These are phyloP conservation scores for Zaprionus davidi DNA, from an alignment of 1,140 invertebrate genomes.

Conservation along the genomic window DNA sequence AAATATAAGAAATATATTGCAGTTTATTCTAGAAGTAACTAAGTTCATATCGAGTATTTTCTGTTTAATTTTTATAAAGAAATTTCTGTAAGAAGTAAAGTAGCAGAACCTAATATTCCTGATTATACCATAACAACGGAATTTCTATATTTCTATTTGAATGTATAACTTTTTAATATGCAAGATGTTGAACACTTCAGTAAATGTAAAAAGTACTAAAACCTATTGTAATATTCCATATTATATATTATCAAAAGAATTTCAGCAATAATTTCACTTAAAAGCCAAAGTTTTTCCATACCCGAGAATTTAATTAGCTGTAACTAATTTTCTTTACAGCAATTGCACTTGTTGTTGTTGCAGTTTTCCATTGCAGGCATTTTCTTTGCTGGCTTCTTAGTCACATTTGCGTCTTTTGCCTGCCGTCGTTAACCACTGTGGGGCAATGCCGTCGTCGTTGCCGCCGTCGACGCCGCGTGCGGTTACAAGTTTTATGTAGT, in stretches of 20 bases:
- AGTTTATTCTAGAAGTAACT: too few relatives aligned
- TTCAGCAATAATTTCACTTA: not conserved
- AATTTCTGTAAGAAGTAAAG: not conserved
- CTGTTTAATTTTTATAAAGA: too few relatives aligned
- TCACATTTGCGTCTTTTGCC: not conserved
- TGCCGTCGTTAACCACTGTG: slow-evolving; percentile 1
- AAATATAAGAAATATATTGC: too few relatives aligned
- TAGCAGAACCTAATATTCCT: not conserved
- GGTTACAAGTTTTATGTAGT: slow-evolving; percentile 52
- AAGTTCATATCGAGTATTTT: too few relatives aligned
- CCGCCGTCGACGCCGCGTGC: slow-evolving; percentile 31
- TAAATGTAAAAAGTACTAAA: not conserved
- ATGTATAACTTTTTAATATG: not conserved
- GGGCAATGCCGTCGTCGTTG: slow-evolving; percentile 7
- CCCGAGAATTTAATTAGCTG: not conserved
- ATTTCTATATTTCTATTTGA: not conserved
- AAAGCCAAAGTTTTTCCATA: not conserved
- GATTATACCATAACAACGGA: not conserved
- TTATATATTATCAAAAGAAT: not conserved
- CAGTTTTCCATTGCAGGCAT: not conserved
- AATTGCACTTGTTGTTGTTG: not conserved
- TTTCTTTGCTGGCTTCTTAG: not conserved
- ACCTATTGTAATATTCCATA: not conserved
- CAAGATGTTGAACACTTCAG: not conserved
- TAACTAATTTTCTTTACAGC: not conserved